Evolutionary conservation across 2,797 vertebrate genomes (phyloP).

Genomic region (Sorex maritimensis): DNA sequence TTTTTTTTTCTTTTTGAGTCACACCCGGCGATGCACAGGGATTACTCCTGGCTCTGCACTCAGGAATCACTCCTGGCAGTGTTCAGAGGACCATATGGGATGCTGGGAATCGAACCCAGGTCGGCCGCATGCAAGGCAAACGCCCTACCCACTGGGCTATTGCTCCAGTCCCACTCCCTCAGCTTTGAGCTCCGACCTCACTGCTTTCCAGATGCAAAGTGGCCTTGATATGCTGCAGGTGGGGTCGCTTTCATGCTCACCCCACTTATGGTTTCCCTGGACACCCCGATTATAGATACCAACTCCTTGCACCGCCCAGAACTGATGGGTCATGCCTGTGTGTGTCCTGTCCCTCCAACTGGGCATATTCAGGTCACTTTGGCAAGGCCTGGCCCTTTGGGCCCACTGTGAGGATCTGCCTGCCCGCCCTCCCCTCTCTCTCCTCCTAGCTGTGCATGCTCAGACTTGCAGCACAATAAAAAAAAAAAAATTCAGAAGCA

Average conservation of each 20-base stretch:
- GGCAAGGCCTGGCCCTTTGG: neutral
- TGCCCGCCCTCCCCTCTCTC: neutral
- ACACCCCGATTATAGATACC: neutral
- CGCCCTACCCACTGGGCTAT: no score
- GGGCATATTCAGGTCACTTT: neutral
- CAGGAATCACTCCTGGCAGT: no score
- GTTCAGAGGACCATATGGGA: no score
- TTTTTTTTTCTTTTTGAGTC: neutral
- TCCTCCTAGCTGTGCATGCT: neutral
- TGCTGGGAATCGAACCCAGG: no score
- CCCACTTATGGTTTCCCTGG: neutral
- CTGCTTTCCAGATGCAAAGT: neutral
- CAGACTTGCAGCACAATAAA: neutral
- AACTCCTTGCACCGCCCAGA: neutral
- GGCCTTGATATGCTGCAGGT: slow-evolving; percentile 21
- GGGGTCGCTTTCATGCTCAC: neutral
- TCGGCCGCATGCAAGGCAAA: no score
- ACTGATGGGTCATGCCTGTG: neutral
- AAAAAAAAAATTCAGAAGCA: neutral
- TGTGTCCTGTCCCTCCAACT: neutral
- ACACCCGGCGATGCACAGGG: no score
- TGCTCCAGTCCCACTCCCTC: neutral
- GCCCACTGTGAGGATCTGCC: neutral
- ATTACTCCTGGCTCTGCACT: no score
- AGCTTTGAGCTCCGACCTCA: neutral